phyloP scores from a whole-genome alignment of 1,140 invertebrate species.

The Ostrea denselamellosa region DNA sequence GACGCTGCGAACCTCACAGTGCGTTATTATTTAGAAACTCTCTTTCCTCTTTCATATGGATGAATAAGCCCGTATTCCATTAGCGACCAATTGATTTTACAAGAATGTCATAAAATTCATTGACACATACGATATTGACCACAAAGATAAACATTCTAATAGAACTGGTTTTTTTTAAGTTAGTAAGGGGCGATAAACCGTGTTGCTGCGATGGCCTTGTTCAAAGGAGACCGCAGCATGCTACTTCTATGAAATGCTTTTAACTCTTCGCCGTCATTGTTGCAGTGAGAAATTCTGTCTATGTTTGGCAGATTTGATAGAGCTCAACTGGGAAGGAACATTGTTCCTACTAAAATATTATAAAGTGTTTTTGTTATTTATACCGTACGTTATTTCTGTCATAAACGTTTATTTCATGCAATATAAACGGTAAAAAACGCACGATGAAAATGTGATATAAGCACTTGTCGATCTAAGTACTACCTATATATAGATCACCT shows the following conservation, averaged over 20 bases:
- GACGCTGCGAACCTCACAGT: background rate
- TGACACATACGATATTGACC: constrained; percentile 32
- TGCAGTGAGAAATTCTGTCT: background rate
- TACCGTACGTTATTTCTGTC: too few relatives aligned
- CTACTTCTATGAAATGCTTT: background rate
- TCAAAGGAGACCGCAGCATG: background rate
- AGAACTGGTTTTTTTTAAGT: background rate
- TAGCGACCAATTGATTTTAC: constrained; percentile 27
- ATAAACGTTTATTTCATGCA: too few relatives aligned
- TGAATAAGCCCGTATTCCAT: constrained; percentile 1
- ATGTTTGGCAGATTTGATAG: background rate
- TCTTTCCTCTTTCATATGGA: constrained; percentile 6
- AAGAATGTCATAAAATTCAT: constrained; percentile 32
- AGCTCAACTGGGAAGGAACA: background rate
- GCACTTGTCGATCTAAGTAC: too few relatives aligned
- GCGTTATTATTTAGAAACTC: background rate
- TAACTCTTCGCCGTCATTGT: background rate
- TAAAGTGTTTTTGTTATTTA: background rate
- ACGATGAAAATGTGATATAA: too few relatives aligned
- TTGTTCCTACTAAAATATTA: background rate
- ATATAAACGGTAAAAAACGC: too few relatives aligned
- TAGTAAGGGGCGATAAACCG: background rate
- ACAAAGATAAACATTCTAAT: constrained; percentile 31
- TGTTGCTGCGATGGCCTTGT: background rate
- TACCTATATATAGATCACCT: too few relatives aligned